Evolutionary conservation across 2,797 vertebrate species (phyloP), one percentile per base, ranked within the genome.

Genomic region (Galagoides demidoff): DNA sequence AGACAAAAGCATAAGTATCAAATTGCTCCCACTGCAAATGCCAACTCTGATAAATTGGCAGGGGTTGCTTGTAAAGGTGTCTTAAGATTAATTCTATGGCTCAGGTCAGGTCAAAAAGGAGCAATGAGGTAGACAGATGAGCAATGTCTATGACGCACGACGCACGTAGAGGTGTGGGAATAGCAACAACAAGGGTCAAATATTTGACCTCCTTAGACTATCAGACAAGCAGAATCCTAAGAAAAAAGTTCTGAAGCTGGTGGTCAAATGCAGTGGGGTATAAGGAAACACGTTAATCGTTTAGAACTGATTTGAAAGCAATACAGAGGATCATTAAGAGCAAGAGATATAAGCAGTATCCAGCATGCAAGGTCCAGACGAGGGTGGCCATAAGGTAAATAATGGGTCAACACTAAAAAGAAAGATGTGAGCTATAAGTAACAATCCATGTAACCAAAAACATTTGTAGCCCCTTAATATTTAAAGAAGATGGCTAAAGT

Each of bases 371-470:
- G n/a, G 4, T 2, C 43, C 83, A 13, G 7, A 25, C 8, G 52
- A 66, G 7, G 4, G 9, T 7, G 59, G 43, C 7, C 23, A 39
- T 12, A 74, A 81, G 34, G 29, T 6, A 92, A 49, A 78, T 2
- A 49, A 19, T n/a, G 5, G 7, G 7, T 37, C 10, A 5, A 63
- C 2, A 1, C 8, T 27, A 13, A 1, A 77, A 0, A 49, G 14
- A 73, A 49, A 95, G 3, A 71, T 19, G 39, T 5, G 68, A 49
- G 20, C 0, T 2, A 29, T 3, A 70, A 64, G 10, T 52, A 31
- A 31, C 7, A 23, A 5, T 5, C 4, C 39, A 37, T 70, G 39
- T 43, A 43, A 43, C 39, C 39, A 43, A 43, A 43, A 43, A 43
- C 39, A 43, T 43, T 43, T 43, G 39, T 43, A 43, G 39, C 39